Evolutionary conservation across 2,113 vertebrate genomes (phyloP).

Genomic region (Poeciliopsis occidentalis): DNA sequence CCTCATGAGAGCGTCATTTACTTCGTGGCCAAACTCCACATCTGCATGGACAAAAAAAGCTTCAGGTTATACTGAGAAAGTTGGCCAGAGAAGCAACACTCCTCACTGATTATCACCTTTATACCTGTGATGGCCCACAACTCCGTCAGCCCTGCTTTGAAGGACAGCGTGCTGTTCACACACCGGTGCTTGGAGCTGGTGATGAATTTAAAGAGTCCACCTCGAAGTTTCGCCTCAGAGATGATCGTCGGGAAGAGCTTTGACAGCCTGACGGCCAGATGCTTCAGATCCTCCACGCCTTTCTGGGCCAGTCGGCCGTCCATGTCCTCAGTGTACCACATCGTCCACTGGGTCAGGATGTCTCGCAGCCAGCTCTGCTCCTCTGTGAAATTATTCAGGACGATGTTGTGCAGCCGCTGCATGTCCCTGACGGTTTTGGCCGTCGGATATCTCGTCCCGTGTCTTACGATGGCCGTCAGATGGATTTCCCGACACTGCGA

Average conservation of each 20-base stretch:
- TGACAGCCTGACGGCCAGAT: conserved; percentile 85
- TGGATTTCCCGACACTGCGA: conserved; percentile 81
- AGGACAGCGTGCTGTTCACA: conserved; percentile 87
- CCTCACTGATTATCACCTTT: background rate
- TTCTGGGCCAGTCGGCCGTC: conserved; percentile 83
- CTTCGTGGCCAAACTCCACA: conserved; percentile 72
- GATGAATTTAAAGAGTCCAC: conserved; percentile 79
- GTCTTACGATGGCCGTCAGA: conserved; percentile 84
- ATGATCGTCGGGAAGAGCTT: conserved; percentile 86
- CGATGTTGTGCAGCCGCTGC: conserved; percentile 75
- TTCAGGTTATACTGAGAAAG: background rate
- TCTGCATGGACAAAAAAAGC: conserved; percentile 60
- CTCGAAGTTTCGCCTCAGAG: conserved; percentile 71
- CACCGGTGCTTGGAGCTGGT: conserved; percentile 95
- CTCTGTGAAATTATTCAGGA: conserved; percentile 49
- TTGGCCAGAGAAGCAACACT: background rate
- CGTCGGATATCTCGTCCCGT: conserved; percentile 92
- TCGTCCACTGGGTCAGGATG: conserved; percentile 76
- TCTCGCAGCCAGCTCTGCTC: conserved; percentile 65
- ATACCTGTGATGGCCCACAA: conserved; percentile 66
- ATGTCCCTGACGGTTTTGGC: conserved; percentile 85
- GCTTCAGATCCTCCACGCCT: conserved; percentile 84
- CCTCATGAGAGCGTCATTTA: conserved; percentile 90
- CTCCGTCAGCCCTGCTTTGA: conserved; percentile 78
- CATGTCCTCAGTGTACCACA: conserved; percentile 91